These are phyloP conservation scores for Nematopogon swammerdamellus DNA, from an alignment of 2,888 invertebrate species.

Conservation along the genomic window DNA sequence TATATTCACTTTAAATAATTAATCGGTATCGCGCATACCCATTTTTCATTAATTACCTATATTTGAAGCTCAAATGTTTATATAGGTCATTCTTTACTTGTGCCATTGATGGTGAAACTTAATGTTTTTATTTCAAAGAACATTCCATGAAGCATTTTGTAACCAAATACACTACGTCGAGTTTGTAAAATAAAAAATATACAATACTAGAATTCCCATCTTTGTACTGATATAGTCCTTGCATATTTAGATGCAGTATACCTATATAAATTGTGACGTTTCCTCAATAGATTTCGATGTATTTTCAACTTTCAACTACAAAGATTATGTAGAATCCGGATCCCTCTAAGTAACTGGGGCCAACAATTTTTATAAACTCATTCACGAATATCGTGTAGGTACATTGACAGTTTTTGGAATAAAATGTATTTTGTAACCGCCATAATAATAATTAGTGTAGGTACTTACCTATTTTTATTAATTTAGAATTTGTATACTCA, in stretches of 20 bases:
- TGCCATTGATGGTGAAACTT: too few relatives aligned
- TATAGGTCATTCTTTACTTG: too few relatives aligned
- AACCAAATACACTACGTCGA: background rate
- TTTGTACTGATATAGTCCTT: too few relatives aligned
- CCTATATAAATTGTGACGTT: too few relatives aligned
- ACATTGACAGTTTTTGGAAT: background rate
- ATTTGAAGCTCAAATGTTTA: constrained; percentile 2
- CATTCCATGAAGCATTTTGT: background rate
- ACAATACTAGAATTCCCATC: constrained; percentile 12
- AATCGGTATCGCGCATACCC: background rate
- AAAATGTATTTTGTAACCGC: background rate
- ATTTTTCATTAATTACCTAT: too few relatives aligned
- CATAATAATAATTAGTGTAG: background rate
- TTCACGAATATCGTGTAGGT: background rate
- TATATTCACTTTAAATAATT: background rate
- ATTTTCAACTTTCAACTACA: too few relatives aligned
- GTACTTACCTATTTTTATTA: too few relatives aligned
- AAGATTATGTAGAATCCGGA: background rate
- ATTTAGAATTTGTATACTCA: too few relatives aligned
- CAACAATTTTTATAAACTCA: background rate
- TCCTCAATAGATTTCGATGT: too few relatives aligned
- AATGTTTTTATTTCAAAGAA: background rate
- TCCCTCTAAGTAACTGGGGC: background rate
- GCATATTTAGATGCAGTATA: too few relatives aligned
- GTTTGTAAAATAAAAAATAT: constrained; percentile 10